Evolutionary conservation across 2,888 invertebrate species (phyloP).

Genomic region (Pyrrhosoma nymphula): DNA sequence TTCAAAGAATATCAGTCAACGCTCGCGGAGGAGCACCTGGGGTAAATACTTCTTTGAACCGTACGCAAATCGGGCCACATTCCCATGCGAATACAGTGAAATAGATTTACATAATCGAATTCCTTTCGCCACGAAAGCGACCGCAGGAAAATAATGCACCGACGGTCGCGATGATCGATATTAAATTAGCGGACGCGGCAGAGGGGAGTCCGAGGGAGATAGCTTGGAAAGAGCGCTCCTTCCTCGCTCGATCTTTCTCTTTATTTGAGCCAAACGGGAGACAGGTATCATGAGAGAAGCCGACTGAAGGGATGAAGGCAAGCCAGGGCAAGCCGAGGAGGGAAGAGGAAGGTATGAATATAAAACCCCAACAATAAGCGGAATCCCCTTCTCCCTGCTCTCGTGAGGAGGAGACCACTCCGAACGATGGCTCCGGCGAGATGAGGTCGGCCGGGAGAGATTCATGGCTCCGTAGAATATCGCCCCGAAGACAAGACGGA

Average conservation of each 20-base stretch:
- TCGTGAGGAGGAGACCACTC: not conserved
- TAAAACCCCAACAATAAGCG: conserved; percentile 37
- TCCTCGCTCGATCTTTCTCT: not conserved
- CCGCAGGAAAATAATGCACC: conserved; percentile 36
- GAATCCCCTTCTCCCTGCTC: not conserved
- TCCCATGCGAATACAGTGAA: not conserved
- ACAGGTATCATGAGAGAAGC: not conserved
- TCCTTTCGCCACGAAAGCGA: conserved; percentile 15
- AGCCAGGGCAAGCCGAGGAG: not conserved
- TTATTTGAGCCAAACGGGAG: not conserved
- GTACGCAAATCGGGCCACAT: not conserved
- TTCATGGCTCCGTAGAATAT: conserved; percentile 9
- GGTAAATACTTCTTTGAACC: not conserved
- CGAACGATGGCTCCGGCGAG: conserved; percentile 22
- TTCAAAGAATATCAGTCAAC: not conserved
- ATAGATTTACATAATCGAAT: not conserved
- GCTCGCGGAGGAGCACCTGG: not conserved
- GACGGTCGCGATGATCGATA: not conserved
- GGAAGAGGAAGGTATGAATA: conserved; percentile 15
- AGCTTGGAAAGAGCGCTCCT: not conserved
- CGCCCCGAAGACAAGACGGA: conserved; percentile 16
- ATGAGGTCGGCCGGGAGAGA: conserved; percentile 21
- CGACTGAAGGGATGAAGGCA: not conserved
- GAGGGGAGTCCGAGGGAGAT: not conserved
- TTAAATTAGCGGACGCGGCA: not conserved